Evolutionary conservation across 2,888 invertebrate species (phyloP), one percentile per base, ranked within the genome.

Genomic region (Petrophora chlorosata): DNA sequence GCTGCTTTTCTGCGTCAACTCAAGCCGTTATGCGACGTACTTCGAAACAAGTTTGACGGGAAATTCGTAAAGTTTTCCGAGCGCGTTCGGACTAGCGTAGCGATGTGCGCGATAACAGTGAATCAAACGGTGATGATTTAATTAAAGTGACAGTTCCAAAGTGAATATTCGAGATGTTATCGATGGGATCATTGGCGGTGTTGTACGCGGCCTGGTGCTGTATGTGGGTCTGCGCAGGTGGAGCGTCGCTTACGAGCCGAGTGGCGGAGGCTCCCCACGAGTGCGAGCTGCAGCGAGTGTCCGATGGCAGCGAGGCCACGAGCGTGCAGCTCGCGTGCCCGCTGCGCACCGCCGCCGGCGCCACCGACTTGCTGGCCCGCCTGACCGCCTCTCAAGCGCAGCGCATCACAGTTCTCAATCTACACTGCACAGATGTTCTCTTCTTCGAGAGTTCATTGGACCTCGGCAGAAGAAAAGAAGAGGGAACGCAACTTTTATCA

Each of bases 371-470:
- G 69, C 90, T 94, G 51, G 92, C 92, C 56, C 91, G 92, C 29
- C 84, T 93, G 38, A 92, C 92, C 59, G 87, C 92, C 61, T 91
- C 92, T 22, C 94, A 94, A 77, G 92, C 93, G 52, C 94, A 95
- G 75, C 92, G 93, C 64, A 93, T 95, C 63, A 92, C 92, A 9
- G 92, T 94, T 16, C 82, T 95, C 34, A 92, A 92, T 65, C 88
- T 95, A 39, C 94, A 94, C 78, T 95, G 95, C 79, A 94, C 93
- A 65, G 94, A 94, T 72, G 93, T 93, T 35, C 86, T 94, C 47
- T 94, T 94, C 84, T 94, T 93, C 71, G 94, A 94, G 77, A 94
- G 94, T 65, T 93, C 93, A 32, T 80, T 94, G 35, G 94, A 94
- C 61, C 88, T 92, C 55, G 91, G 90, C 13, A 74, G 88, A 59